phyloP scores from a whole-genome alignment of 2,888 invertebrate genomes.

The Tetramorium bicarinatum region DNA sequence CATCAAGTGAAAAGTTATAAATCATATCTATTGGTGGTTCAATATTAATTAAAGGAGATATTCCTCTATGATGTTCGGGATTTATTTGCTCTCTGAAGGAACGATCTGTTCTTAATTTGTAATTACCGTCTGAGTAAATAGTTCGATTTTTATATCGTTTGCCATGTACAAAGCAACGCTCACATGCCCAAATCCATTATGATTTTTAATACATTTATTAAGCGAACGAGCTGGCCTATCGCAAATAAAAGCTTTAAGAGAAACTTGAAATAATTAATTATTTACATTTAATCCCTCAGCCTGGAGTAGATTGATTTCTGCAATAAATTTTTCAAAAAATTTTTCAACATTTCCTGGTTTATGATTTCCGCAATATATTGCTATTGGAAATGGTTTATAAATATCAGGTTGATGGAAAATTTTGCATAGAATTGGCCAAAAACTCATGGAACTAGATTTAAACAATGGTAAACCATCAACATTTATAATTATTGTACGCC shows the following conservation, averaged over 20 bases:
- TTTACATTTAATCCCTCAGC: slow-evolving; percentile 2
- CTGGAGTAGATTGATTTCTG: not conserved
- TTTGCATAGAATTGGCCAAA: slow-evolving; percentile 12
- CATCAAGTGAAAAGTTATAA: slow-evolving; percentile 7
- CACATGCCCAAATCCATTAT: slow-evolving; percentile 19
- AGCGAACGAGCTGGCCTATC: not conserved
- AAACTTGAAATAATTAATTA: not conserved
- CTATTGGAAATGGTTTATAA: not conserved
- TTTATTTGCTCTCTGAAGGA: slow-evolving; percentile 4
- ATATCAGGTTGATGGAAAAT: not conserved
- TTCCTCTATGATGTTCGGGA: not conserved
- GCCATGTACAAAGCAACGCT: not conserved
- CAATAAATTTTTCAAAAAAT: not conserved
- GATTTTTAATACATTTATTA: not conserved
- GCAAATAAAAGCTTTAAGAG: not conserved
- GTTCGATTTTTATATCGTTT: not conserved
- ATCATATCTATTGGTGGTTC: not conserved
- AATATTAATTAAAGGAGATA: slow-evolving; percentile 18
- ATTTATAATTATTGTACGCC: not conserved
- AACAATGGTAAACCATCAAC: slow-evolving; percentile 1
- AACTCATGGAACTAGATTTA: not conserved
- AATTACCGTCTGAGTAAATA: not conserved
- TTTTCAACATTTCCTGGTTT: slow-evolving; percentile 1
- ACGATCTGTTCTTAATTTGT: not conserved
- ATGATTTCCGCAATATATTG: not conserved